These are phyloP conservation scores for Lemur catta DNA, from an alignment of 2,797 vertebrate species.

Conservation along the genomic window DNA sequence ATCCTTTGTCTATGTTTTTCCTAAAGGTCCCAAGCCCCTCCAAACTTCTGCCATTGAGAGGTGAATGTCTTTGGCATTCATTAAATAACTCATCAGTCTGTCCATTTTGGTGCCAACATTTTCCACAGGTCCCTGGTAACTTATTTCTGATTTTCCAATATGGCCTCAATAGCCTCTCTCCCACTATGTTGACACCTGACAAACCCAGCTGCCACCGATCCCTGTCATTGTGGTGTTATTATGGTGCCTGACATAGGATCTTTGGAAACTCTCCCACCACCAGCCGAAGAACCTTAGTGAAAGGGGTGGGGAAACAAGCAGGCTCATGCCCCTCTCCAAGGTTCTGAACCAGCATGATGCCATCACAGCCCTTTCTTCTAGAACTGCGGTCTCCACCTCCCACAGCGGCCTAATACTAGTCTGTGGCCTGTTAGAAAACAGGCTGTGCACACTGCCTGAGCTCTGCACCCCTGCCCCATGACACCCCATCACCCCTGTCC, in stretches of 20 bases:
- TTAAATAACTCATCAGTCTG: background rate
- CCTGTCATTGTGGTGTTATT: background rate
- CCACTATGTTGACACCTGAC: background rate
- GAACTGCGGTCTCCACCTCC: too few species aligned
- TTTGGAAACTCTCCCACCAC: background rate
- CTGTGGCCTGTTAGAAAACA: too few species aligned
- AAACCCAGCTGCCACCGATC: background rate
- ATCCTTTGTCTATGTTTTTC: background rate
- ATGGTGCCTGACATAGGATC: background rate
- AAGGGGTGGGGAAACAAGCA: rapidly evolving
- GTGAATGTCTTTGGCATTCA: background rate
- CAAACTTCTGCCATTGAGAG: background rate
- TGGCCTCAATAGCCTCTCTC: background rate
- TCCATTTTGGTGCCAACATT: background rate
- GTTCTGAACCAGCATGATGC: background rate
- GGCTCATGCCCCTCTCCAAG: background rate
- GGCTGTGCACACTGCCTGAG: too few species aligned
- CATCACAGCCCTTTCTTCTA: background rate
- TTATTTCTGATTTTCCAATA: background rate
- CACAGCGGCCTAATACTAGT: too few species aligned
- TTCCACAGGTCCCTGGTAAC: background rate
- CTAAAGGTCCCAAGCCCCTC: background rate
- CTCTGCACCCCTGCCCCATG: rapidly evolving
- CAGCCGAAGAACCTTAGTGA: background rate
- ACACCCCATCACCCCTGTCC: too few species aligned